These are phyloP conservation scores for Cataglyphis rosenhaueri DNA, from an alignment of 2,888 invertebrate genomes.

Conservation along the genomic window DNA sequence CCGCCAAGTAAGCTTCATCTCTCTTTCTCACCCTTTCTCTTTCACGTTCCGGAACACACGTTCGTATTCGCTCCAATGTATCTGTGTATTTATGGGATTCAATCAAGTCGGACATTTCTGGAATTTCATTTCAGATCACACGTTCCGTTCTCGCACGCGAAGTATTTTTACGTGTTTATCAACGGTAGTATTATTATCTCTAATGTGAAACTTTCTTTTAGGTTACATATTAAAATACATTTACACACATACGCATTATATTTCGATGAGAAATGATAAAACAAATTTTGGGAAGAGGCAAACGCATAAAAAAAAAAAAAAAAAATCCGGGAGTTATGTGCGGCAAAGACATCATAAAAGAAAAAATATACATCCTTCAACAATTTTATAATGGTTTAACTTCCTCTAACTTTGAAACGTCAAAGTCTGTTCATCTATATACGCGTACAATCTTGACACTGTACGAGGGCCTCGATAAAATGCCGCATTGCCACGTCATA, in stretches of 20 bases:
- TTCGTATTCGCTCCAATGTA: background rate
- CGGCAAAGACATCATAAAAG: background rate
- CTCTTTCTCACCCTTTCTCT: background rate
- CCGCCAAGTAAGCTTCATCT: slow-evolving; percentile 24
- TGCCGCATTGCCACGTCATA: slow-evolving; percentile 5
- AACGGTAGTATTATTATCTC: background rate
- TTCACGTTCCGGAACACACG: slow-evolving; percentile 5
- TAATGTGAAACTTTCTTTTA: background rate
- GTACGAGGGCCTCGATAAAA: slow-evolving; percentile 33
- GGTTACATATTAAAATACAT: background rate
- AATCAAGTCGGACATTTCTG: slow-evolving; percentile 45
- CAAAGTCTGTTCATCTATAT: background rate
- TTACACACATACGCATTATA: background rate
- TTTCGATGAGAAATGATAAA: background rate
- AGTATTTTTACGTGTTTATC: background rate
- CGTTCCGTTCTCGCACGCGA: background rate
- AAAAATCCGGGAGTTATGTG: background rate
- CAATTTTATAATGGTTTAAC: slow-evolving; percentile 22
- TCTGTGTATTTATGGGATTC: slow-evolving; percentile 44
- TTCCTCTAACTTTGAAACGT: slow-evolving; percentile 2
- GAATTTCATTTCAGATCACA: slow-evolving; percentile 29
- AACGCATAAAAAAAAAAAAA: background rate
- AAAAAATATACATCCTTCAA: background rate
- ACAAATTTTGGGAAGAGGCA: background rate
- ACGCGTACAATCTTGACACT: slow-evolving; percentile 1